Evolutionary conservation across 2,888 invertebrate genomes (phyloP), one percentile per base, ranked within the genome.

Genomic region (Nomada ruficornis): DNA sequence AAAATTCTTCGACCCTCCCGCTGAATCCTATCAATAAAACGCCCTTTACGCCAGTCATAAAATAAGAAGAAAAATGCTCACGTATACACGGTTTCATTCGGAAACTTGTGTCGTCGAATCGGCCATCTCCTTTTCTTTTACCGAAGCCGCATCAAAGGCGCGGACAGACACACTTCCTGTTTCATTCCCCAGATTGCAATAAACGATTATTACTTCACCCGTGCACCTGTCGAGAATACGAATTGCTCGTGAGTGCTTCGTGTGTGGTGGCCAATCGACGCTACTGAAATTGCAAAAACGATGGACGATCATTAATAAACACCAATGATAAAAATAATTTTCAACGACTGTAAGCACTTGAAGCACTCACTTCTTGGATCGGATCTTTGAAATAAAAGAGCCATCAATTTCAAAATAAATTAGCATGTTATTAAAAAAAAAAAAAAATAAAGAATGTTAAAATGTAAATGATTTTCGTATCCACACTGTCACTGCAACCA

Each of bases 181-280:
- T 26, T 54, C 70, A 64, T 65, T 70, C 60, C 23, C 10, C 55
- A 54, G 62, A 70, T 55, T 7, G 76, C 54, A 64, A 78, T 73
- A 81, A 84, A 81, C 50, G 80, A 71, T 29, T 52, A 68, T 73
- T 70, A 62, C 71, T 75, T 63, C 59, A 60, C 65, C 62, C 55
- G n/a, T 52, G 29, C 15, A 20, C 76, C 60, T 59, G 74, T 23
- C 4, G 26, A 42, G 83, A 83, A 82, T 83, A 26, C 9, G 57
- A 82, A 82, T 80, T 42, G 44, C 42, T 54, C 47, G 29, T 50
- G 29, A 20, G 18, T 26, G 59, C 71, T 9, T 52, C 79, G 83
- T 78, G 83, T 79, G 83, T 20, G 70, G 70, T 54, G 73, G 26
- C 11, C 26, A 23, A 50, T 52, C 54, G 15, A 23, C 50, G 55